A percentile compares a stretch with the other conserved stretches of the same genome.
Evolutionary conservation across 1,140 invertebrate genomes (phyloP).

Genomic region (Archegozetes longisetosus): DNA sequence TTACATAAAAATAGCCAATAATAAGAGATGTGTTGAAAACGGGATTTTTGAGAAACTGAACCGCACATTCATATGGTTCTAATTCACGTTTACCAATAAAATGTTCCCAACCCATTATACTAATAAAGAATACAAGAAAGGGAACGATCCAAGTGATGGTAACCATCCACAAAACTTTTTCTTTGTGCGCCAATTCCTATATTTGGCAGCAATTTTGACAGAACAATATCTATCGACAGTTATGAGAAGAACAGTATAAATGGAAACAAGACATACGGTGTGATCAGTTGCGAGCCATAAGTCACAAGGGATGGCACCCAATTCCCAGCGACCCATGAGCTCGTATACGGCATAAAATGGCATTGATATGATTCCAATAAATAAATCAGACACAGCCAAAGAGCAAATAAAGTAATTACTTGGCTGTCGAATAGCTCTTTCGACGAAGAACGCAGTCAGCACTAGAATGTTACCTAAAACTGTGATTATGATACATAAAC

Average conservation of each 20-base stretch:
- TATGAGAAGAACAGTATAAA: constrained; percentile 96
- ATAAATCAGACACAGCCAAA: constrained; percentile 88
- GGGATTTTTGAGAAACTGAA: constrained; percentile 94
- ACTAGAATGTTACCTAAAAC: constrained; percentile 92
- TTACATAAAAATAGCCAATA: constrained; percentile 96
- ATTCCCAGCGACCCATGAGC: constrained; percentile 82
- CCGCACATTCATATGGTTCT: constrained; percentile 73
- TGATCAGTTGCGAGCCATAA: constrained; percentile 98
- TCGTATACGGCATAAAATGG: constrained; percentile 74
- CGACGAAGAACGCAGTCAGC: constrained; percentile 86
- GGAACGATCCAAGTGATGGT: constrained; percentile 87
- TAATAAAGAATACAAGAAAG: constrained; percentile 87
- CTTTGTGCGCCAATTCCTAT: constrained; percentile 92
- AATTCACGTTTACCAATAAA: constrained; percentile 82
- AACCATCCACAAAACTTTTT: constrained; percentile 73
- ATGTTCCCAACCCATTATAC: constrained; percentile 98
- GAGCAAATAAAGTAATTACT: constrained; percentile 99
- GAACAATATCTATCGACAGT: constrained; percentile 98
- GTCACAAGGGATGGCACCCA: constrained; percentile 90
- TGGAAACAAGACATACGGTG: constrained; percentile 94
- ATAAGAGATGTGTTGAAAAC: constrained; percentile 95
- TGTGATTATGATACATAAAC: constrained; percentile 74
- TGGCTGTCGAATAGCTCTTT: constrained; percentile 89
- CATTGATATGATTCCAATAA: constrained; percentile 67
- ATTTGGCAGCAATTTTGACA: constrained; percentile 94